Conservation (phyloP, 2,113 vertebrate species). For the Paedocypris sp. region DNA sequence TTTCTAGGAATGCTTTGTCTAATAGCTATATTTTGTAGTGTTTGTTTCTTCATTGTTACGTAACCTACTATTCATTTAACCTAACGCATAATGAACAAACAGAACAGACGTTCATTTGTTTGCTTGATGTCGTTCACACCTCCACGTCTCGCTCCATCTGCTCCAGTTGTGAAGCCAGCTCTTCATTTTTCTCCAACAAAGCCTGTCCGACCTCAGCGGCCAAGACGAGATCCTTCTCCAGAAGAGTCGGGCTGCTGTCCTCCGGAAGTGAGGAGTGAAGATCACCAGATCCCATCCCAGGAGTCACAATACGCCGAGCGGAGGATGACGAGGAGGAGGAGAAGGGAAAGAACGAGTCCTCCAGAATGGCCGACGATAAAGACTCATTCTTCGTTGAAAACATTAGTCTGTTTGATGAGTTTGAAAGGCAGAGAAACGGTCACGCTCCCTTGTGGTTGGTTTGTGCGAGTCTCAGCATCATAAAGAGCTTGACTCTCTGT, state of each 20-base stretch:
- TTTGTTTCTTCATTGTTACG: no score
- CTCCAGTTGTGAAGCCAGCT: constrained; percentile 52
- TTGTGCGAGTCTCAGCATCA: no score
- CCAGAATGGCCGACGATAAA: constrained; percentile 56
- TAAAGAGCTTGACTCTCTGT: no score
- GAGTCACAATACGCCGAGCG: constrained; percentile 21
- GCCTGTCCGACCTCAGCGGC: constrained; percentile 67
- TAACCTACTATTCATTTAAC: no score
- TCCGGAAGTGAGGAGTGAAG: constrained; percentile 39
- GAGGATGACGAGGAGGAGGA: constrained; percentile 47
- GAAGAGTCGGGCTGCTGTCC: constrained; percentile 23
- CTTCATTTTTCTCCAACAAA: constrained; percentile 65
- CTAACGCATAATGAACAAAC: no score
- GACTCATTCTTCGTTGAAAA: constrained; percentile 51
- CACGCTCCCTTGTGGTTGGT: no score
- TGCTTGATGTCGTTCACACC: constrained; percentile 36
- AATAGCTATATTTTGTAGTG: no score
- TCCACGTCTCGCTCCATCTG: constrained; percentile 53
- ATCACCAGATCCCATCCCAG: constrained; percentile 28
- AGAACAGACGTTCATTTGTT: not conserved
- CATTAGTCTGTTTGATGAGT: constrained; percentile 32
- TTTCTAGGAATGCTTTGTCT: no score
- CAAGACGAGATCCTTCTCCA: constrained; percentile 63
- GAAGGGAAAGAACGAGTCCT: constrained; percentile 65
- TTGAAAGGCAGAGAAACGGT: not conserved